Evolutionary conservation across 2,888 invertebrate species (phyloP), one percentile per base, ranked within the genome.

Genomic region (Herminia tarsipennalis): DNA sequence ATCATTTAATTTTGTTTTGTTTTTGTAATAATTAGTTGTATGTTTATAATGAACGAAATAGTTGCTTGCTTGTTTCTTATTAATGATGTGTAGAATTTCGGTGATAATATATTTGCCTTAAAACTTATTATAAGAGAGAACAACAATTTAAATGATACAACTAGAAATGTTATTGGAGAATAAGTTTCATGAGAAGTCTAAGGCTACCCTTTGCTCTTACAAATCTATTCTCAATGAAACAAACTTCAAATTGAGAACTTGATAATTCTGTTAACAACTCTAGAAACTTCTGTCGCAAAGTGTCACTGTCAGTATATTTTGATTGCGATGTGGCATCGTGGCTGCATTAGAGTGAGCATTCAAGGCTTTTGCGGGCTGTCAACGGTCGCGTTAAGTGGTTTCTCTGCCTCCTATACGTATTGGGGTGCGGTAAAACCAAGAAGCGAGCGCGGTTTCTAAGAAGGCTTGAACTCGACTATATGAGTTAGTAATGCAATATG

Each of bases 351-450:
- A 57, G 56, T 59, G 61, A 58, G 48, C 63, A 66, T 68, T 62
- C 59, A 61, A 68, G 55, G 65, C 62, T 68, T 60, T 52, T 50
- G 42, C 14, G 29, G 24, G 56, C 50, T 56, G 66, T 56, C 64
- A 51, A 56, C 62, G 60, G 49, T 47, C 65, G 60, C 54, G 58
- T 56, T 69, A 60, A 69, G 63, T 69, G 67, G 66, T 66, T 67
- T 66, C 62, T 43, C 55, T 60, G 39, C 27, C 35, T 45, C 56
- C 60, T 59, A 50, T 54, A 48, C 28, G 44, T 54, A 53, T 50
- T 56, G 40, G 18, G 24, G 41, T 40, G 1, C 50, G 66, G 60
- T 45, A 14, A 8, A 52, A 5, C n/a, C 44, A 52, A 46, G 37
- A 28, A 48, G 62, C 59, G 61, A 40, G 20, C 20, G 20, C 41